phyloP scores from a whole-genome alignment of 2,113 vertebrate species.

The Hemichromis elongatus region DNA sequence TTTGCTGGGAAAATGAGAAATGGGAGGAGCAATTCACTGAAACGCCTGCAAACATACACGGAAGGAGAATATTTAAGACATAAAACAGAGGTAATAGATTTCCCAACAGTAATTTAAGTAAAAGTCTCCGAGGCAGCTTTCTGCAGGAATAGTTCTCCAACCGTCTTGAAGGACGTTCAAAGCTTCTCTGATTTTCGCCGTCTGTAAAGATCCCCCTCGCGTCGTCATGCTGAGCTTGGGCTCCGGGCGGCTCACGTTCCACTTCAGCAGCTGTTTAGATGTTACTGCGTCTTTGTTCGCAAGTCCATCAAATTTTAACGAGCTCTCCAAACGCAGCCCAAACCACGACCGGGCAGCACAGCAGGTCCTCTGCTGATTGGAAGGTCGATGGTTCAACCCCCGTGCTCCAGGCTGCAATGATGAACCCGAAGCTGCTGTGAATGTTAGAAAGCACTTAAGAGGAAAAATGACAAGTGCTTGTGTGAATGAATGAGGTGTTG shows the following conservation, averaged over 20 bases:
- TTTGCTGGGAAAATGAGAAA: background rate
- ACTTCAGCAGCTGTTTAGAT: too few species aligned
- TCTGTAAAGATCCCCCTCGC: background rate
- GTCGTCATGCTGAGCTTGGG: accelerated
- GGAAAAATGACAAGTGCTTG: too few species aligned
- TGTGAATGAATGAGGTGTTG: accelerated
- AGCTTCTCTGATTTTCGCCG: background rate
- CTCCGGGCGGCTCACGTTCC: background rate
- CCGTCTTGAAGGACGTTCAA: background rate
- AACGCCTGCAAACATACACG: accelerated
- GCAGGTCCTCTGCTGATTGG: background rate
- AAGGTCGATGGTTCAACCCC: background rate
- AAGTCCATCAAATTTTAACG: accelerated
- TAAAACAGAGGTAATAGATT: accelerated
- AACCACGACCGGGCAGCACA: background rate
- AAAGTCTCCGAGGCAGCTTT: background rate
- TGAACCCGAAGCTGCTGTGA: background rate
- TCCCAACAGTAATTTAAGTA: too few species aligned
- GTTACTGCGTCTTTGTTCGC: accelerated
- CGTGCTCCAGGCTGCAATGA: background rate
- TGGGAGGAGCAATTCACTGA: accelerated
- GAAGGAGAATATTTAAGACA: background rate
- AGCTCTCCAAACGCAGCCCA: accelerated
- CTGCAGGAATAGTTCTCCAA: background rate
- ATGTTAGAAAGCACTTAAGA: background rate